Evolutionary conservation across 2,888 invertebrate genomes (phyloP).

Genomic region (Noctua janthe): DNA sequence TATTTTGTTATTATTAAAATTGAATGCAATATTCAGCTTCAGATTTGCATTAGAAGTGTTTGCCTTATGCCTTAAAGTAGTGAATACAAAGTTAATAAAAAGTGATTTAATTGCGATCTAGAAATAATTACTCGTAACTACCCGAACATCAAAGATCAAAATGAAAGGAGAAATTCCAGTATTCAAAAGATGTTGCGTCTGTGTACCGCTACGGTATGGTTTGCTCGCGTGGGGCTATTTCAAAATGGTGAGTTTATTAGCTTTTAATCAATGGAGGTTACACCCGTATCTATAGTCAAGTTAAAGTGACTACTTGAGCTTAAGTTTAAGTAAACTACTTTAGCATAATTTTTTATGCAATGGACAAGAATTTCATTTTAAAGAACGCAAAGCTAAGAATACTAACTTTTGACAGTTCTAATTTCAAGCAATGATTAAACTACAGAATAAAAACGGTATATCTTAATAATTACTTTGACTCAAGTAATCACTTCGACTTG

Average conservation of each 20-base stretch:
- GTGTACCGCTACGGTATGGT: slow-evolving; percentile 76
- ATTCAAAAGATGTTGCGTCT: slow-evolving; percentile 75
- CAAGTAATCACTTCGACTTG: neutral
- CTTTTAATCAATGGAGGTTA: neutral
- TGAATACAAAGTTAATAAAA: neutral
- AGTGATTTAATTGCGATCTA: neutral
- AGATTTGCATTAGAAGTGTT: neutral
- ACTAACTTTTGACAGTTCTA: neutral
- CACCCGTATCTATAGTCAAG: neutral
- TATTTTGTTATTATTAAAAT: neutral
- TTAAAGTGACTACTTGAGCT: neutral
- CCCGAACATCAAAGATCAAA: neutral
- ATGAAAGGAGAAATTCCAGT: slow-evolving; percentile 66
- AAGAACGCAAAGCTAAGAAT: neutral
- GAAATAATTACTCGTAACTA: neutral
- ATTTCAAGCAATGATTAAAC: neutral
- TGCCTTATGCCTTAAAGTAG: neutral
- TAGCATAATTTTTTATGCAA: neutral
- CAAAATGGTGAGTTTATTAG: slow-evolving; percentile 66
- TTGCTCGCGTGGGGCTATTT: slow-evolving; percentile 74
- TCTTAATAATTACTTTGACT: neutral
- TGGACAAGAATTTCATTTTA: neutral
- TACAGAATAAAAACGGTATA: neutral
- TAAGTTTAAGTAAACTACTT: neutral
- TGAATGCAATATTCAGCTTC: neutral